These are phyloP conservation scores for Sebastes hubbsi DNA, from an alignment of 2,797 vertebrate genomes.

Conservation along the genomic window DNA sequence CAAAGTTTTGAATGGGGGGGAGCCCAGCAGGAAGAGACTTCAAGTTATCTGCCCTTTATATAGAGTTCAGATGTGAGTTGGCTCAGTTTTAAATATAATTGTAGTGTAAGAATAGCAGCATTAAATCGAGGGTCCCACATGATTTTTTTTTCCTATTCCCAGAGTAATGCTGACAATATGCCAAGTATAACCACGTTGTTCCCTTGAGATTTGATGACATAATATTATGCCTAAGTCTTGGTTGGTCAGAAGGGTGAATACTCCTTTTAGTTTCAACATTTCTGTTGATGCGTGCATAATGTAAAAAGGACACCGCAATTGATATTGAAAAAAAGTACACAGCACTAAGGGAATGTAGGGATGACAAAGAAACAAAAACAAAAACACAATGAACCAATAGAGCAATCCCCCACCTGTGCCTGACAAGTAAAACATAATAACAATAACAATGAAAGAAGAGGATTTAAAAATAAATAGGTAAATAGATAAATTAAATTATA, in stretches of 20 bases:
- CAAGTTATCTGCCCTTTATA: neutral
- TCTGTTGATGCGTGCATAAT: too few species aligned
- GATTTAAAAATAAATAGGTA: too few species aligned
- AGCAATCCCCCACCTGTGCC: too few species aligned
- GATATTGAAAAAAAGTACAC: too few species aligned
- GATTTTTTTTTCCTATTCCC: neutral
- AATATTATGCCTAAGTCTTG: neutral
- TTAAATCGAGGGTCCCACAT: neutral
- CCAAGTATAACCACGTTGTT: neutral
- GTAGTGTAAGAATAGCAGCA: neutral
- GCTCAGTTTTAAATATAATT: conserved; percentile 24
- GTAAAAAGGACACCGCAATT: too few species aligned
- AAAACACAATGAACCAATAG: too few species aligned
- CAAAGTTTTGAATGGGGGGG: neutral
- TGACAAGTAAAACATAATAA: too few species aligned
- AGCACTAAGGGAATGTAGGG: too few species aligned
- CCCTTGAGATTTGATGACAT: neutral
- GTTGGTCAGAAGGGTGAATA: neutral
- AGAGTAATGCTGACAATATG: neutral
- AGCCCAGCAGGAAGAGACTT: neutral
- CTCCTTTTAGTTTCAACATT: neutral
- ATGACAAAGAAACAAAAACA: too few species aligned
- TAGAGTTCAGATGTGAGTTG: conserved; percentile 3
- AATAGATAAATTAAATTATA: too few species aligned
- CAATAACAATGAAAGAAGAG: too few species aligned